Evolutionary conservation across 1,140 invertebrate species (phyloP), one percentile per base, ranked within the genome.

Genomic region (Philotrypesis tridentata): DNA sequence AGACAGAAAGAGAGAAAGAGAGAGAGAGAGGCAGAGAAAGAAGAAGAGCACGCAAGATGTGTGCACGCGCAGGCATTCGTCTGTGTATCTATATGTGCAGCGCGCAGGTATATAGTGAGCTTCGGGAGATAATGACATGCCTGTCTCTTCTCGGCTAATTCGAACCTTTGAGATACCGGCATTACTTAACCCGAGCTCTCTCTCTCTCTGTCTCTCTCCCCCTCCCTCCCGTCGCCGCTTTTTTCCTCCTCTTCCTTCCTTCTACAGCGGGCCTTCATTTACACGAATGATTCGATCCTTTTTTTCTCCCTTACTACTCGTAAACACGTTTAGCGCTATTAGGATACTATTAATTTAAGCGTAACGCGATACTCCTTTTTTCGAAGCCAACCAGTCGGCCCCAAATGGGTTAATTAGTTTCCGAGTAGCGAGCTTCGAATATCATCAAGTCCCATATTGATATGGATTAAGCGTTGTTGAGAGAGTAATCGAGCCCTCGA

Each of bases 91-190:
- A 17, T 17, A 21, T 48, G 43, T 48, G 43, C 14, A 17, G 60
- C n/a, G n/a, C n/a, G n/a, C 17, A 37, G 33, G 48, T 37, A 37
- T 65, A 43, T 71, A 71, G 11, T 17, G 61, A 60, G 80, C 72
- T 74, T 27, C 60, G 21, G 25, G 33, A 14, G 73, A 82, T 82
- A 82, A 82, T 82, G 74, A 31, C 74, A 78, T 77, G 80, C 55
- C 68, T 82, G 74, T 78, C 75, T 78, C 60, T 48, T 82, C 80
- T 63, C 67, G 68, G 68, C 29, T 78, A 82, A 82, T 78, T 82
- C 75, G 60, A 82, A 72, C 75, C 80, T 82, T 78, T 72, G 75
- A 78, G 67, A 77, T 78, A 82, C 67, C 75, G 68, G 75, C 80
- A 76, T 76, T 81, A 81, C 80, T 81, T 73, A 75, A 70, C 27